Percentiles rank a stretch among this genome's conserved stretches.
phyloP scores from a whole-genome alignment of 2,888 invertebrate genomes.

The Metacarcinus magister region DNA sequence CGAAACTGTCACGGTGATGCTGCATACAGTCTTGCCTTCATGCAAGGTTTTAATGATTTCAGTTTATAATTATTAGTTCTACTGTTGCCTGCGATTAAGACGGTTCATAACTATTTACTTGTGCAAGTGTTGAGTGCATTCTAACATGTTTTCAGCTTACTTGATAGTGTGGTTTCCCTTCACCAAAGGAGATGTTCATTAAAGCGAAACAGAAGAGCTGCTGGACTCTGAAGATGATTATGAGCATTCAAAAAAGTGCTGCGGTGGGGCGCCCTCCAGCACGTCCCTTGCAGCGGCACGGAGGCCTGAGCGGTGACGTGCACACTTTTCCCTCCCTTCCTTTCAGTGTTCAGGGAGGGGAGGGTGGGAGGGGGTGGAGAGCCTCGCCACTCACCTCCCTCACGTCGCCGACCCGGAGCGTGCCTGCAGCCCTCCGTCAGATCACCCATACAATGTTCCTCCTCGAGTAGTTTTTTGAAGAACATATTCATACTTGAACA shows the following conservation, averaged over 20 bases:
- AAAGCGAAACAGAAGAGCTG: not conserved
- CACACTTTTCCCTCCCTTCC: not conserved
- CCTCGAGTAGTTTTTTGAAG: not conserved
- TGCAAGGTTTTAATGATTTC: not conserved
- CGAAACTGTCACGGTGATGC: not conserved
- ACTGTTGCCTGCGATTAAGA: too few species aligned
- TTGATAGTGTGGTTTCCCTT: not conserved
- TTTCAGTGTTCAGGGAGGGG: not conserved
- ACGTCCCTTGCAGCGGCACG: not conserved
- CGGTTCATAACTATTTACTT: not conserved
- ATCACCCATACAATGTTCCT: not conserved
- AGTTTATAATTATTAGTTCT: too few species aligned
- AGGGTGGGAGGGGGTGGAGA: not conserved
- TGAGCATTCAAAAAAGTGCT: constrained; percentile 4
- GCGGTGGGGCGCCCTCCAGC: not conserved
- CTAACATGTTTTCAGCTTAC: not conserved
- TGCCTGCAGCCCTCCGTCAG: not conserved
- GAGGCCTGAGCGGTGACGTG: not conserved
- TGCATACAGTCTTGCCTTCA: not conserved
- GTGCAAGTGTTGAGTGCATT: not conserved
- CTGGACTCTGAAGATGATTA: not conserved
- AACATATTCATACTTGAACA: not conserved
- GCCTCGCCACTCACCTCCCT: not conserved
- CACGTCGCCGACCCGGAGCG: not conserved
- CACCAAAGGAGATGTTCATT: not conserved